Evolutionary conservation across 2,113 vertebrate genomes (phyloP), one percentile per base, ranked within the genome.

Genomic region (Anhinga anhinga): DNA sequence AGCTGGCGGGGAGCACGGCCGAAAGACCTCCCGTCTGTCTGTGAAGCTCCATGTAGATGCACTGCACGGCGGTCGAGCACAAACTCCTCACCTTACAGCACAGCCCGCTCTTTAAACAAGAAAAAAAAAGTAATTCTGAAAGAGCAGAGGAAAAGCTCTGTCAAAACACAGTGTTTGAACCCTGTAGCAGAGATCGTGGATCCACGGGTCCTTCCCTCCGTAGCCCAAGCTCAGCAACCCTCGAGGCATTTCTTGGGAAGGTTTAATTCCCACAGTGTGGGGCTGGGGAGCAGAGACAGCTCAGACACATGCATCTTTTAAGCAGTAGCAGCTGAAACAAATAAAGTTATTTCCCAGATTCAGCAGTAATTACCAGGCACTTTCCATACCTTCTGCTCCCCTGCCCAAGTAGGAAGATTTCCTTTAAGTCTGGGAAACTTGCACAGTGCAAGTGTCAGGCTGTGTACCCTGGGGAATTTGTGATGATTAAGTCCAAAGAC

Each of bases 1-100:
- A 90, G 90, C 82, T 94, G 82, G 56, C 2, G 0, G 15, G 52
- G 80, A 65, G 72, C 67, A 47, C 0, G 10, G 76, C 67, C 0
- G 0, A 62, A 65, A 77, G 44, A 59, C 78, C 69, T 83, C 70
- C 65, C 0, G 1, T 22, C 83, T 42, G 52, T 22, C 74, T 86
- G 72, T 0, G 2, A 38, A 81, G 40, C 2, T 0, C 44, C 0
- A 1, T 0, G 2, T 4, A 74, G 79, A 29, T 38, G 26, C 40
- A 4, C 66, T 0, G 2, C 36, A 29, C 4, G 7, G 49, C 3
- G 12, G 49, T 25, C 0, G 1, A 13, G 59, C 0, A 1, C 59
- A 70, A n/a, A 27, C 45, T 11, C 8, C 0, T 72, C 1, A 0
- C 42, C 38, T 58, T 7, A 7, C 50, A 58, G 77, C 53, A 58